phyloP scores from a whole-genome alignment of 2,797 vertebrate genomes.

The Peromyscus nudipes region DNA sequence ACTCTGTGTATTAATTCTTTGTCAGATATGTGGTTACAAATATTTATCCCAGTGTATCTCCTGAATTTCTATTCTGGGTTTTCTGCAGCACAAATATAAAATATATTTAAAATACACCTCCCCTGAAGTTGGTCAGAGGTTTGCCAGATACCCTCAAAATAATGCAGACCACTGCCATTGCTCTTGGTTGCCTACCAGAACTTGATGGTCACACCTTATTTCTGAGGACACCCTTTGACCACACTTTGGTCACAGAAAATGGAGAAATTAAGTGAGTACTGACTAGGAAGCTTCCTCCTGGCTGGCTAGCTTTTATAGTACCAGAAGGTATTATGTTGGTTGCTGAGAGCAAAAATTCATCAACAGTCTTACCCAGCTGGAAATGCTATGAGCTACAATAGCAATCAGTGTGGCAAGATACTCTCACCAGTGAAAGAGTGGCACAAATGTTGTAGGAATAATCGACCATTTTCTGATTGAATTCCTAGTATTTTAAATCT shows the following conservation, averaged over 20 bases:
- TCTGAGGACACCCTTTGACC: neutral
- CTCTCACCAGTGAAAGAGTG: neutral
- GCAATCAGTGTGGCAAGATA: neutral
- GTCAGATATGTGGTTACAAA: constrained; percentile 15
- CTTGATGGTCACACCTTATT: neutral
- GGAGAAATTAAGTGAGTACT: neutral
- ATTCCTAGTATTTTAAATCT: neutral
- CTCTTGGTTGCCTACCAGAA: neutral
- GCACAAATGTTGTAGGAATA: neutral
- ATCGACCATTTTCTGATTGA: neutral
- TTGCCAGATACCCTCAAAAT: neutral
- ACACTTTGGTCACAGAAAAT: neutral
- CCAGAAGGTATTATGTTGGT: neutral
- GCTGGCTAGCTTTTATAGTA: neutral
- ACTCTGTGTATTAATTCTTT: neutral
- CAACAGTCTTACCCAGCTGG: neutral
- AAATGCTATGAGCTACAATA: neutral
- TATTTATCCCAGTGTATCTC: neutral
- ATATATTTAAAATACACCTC: neutral
- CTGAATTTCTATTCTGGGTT: neutral
- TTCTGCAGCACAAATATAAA: neutral
- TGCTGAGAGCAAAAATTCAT: neutral
- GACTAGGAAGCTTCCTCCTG: neutral
- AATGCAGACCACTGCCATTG: neutral
- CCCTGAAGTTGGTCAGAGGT: neutral